Evolutionary conservation across 2,797 vertebrate genomes (phyloP), one percentile per base, ranked within the genome.

Genomic region (Borostomias antarcticus): DNA sequence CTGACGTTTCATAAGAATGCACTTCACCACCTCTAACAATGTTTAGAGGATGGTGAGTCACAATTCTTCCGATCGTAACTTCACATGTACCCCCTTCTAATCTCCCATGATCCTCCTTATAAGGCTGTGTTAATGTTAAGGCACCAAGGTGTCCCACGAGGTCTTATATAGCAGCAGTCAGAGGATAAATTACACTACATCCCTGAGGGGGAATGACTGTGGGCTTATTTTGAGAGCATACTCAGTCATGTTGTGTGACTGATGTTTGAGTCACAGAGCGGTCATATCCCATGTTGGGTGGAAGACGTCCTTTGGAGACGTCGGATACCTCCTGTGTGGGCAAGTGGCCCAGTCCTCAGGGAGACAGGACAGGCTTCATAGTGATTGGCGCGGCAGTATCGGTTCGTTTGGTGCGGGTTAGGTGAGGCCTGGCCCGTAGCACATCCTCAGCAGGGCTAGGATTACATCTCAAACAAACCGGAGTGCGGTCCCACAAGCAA

Each of bases 91-190:
- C 63, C 57, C 30, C n/a, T 54, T 62, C 45, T 66, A 75, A 79
- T 83, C 78, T 76, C 63, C 69, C 74, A 62, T 10, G 40, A 58
- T 82, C 84, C 83, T 91, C 91, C 92, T 90, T 93, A 92, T 92
- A 93, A 91, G 91, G 82, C 85, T 52, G 84, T 89, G 90, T 90
- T 92, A 83, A 88, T 76, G 78, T 80, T 81, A 77, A 82, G 75
- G 75, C 77, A 78, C 79, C 68, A 26, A 79, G 73, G 83, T 89
- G 86, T 87, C 82, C 50, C 35, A 53, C 66, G 62, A 59, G 40
- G 68, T 89, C 90, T 89, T 90, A 91, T 91, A 91, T 89, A 92
- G 91, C 87, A 85, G 78, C 69, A 70, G 72, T 19, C 25, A n/a
- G 51, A 80, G 82, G 86, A 70, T 72, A 76, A 73, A 76, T 84